Conservation (phyloP, 2,113 vertebrate genomes). For the Cathartes aura region DNA sequence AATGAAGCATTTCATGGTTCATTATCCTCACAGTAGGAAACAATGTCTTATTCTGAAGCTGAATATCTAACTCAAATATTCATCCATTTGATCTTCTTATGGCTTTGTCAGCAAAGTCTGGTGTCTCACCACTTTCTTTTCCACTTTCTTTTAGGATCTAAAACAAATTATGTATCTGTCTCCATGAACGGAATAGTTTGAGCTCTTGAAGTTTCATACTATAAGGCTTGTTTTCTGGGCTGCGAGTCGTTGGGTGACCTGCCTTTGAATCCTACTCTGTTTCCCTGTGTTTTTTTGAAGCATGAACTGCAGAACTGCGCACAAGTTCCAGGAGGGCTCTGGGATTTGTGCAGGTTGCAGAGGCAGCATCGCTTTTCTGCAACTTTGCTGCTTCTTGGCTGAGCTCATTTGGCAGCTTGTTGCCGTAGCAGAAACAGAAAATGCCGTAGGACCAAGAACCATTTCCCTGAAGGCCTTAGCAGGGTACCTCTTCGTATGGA, state of each 20-base stretch:
- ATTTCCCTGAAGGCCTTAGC: neutral
- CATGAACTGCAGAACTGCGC: neutral
- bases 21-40: slow-evolving; percentile 41
- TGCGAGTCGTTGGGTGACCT: neutral
- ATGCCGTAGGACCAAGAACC: neutral
- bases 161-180: neutral
- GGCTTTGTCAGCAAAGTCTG: slow-evolving; percentile 20
- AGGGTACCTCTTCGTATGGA: neutral
- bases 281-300: neutral
- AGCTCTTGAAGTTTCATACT: neutral
- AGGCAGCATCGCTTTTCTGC: neutral
- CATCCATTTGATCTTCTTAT: neutral
- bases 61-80: neutral
- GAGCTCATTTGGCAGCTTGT: neutral
- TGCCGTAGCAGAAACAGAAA: neutral
- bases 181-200: neutral
- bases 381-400: neutral
- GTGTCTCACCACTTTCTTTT: neutral
- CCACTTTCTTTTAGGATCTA: neutral
- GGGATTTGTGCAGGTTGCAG: neutral
- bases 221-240: neutral
- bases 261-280: neutral
- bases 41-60: neutral
- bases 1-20: slow-evolving; percentile 31
- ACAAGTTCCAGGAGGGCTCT: neutral